Conservation (phyloP, 2,113 vertebrate genomes). For the Stercorarius parasiticus region DNA sequence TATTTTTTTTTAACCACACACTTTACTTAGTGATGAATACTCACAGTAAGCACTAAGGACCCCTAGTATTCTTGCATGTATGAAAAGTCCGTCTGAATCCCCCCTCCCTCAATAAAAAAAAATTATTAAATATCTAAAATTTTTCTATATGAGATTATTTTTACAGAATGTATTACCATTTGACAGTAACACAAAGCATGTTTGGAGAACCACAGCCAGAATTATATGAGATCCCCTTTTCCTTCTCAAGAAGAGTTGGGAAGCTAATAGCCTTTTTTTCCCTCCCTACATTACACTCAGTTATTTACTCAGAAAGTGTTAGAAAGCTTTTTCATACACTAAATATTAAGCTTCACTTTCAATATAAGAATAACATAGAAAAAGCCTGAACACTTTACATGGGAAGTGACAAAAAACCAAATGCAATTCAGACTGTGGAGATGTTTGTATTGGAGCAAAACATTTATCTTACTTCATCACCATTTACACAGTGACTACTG, state of each 20-base stretch:
- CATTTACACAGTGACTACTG: background rate
- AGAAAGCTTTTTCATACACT: background rate
- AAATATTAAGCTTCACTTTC: background rate
- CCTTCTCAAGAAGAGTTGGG: background rate
- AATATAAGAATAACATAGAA: background rate
- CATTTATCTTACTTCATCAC: background rate
- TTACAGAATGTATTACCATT: background rate
- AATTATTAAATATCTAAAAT: background rate
- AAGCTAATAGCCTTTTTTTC: background rate
- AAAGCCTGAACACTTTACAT: background rate
- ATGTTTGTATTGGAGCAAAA: background rate
- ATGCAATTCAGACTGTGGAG: background rate
- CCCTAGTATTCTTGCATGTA: background rate
- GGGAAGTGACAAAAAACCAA: background rate
- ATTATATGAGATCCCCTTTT: background rate
- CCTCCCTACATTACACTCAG: background rate
- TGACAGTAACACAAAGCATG: background rate
- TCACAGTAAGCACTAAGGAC: background rate
- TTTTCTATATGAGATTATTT: background rate
- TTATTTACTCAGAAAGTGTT: background rate
- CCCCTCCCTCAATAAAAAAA: background rate
- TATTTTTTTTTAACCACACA: background rate
- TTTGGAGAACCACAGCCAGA: background rate
- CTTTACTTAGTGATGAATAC: background rate
- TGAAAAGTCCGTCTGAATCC: background rate